Percentiles rank a stretch among this genome's conserved stretches.
These are phyloP conservation scores for Scomber colias DNA, from an alignment of 2,113 vertebrate species.

Conservation along the genomic window DNA sequence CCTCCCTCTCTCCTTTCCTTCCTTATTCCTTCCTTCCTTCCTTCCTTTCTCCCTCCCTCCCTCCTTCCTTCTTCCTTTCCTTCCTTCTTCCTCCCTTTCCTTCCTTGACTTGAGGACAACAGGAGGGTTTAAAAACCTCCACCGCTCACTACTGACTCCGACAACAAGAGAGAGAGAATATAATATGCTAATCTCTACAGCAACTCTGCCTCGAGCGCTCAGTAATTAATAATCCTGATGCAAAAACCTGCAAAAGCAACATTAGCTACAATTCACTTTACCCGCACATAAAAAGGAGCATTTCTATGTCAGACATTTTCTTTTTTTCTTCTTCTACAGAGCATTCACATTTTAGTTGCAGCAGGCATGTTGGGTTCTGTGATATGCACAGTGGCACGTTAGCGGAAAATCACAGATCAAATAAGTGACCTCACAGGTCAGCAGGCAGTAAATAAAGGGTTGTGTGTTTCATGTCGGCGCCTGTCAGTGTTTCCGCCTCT, in stretches of 20 bases:
- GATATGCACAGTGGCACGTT: conserved; percentile 19
- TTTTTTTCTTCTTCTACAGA: neutral
- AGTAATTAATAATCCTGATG: conserved; percentile 8
- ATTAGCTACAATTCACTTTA: neutral
- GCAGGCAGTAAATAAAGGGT: conserved; percentile 34
- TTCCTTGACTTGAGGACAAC: too few relatives aligned
- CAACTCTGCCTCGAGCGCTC: conserved; percentile 39
- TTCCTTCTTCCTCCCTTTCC: too few relatives aligned
- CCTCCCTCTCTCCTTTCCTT: too few relatives aligned
- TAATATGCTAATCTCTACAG: conserved; percentile 62
- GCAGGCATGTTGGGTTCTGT: conserved; percentile 18
- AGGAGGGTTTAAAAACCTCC: conserved; percentile 12
- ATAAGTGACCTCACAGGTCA: conserved; percentile 50
- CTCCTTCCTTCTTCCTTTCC: too few relatives aligned
- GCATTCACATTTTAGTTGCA: neutral
- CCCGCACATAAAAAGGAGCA: neutral
- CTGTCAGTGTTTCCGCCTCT: conserved; percentile 10
- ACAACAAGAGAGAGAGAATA: conserved; percentile 55
- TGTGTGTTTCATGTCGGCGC: neutral
- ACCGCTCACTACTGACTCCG: conserved; percentile 47
- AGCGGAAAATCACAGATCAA: conserved; percentile 48
- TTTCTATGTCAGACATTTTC: neutral
- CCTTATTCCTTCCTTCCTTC: too few relatives aligned
- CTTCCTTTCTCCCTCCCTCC: too few relatives aligned
- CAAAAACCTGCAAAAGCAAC: conserved; percentile 7